These are phyloP conservation scores for Lerema accius DNA, from an alignment of 1,140 invertebrate genomes.

Conservation along the genomic window DNA sequence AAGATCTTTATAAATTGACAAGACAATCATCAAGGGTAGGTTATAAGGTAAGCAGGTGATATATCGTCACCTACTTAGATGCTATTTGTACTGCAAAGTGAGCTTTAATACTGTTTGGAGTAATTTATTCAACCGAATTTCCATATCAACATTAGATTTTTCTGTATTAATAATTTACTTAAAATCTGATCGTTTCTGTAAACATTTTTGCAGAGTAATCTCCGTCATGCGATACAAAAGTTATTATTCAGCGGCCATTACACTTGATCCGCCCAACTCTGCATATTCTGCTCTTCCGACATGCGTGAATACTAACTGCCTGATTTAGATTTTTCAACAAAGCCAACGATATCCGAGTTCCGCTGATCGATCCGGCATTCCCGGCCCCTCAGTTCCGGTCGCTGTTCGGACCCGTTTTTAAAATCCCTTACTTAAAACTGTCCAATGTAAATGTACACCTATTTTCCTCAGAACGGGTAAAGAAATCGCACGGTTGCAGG, in stretches of 20 bases:
- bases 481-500: conserved; percentile 40
- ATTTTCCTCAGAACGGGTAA: conserved; percentile 31
- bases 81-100: too few species aligned
- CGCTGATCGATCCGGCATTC: conserved; percentile 60
- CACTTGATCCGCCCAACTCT: conserved; percentile 42
- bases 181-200: neutral
- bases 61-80: too few species aligned
- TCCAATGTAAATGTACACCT: conserved; percentile 48
- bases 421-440: conserved; percentile 66
- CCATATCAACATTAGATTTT: too few species aligned
- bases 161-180: neutral
- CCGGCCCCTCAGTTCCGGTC: conserved; percentile 71
- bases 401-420: conserved; percentile 62
- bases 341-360: conserved; percentile 65
- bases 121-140: too few species aligned
- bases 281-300: conserved; percentile 44
- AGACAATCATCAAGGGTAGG: too few species aligned
- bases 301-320: conserved; percentile 72
- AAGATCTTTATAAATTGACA: too few species aligned
- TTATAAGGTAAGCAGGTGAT: too few species aligned
- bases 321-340: conserved; percentile 78
- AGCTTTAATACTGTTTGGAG: too few species aligned
- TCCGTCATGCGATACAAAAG: neutral
- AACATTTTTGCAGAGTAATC: conserved; percentile 13
- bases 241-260: conserved; percentile 36